These are phyloP conservation scores for Pitangus sulphuratus DNA, from an alignment of 2,797 vertebrate genomes.

Conservation along the genomic window DNA sequence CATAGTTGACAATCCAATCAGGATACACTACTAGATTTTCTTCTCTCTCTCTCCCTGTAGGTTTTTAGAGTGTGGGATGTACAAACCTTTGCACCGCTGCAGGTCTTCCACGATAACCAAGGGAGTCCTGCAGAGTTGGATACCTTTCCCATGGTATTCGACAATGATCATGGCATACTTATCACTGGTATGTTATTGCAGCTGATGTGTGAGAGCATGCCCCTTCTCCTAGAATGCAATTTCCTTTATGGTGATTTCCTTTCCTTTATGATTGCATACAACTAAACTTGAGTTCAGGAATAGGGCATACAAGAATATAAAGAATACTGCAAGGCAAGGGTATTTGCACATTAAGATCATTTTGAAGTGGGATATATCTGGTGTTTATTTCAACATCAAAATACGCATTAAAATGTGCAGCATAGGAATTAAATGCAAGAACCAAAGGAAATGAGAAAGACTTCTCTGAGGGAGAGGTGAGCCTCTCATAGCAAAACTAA, in stretches of 20 bases:
- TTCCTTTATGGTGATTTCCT: background rate
- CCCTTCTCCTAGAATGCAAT: background rate
- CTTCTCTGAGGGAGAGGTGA: background rate
- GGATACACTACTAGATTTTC: background rate
- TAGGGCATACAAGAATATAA: background rate
- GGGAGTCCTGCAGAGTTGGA: slow-evolving; percentile 64
- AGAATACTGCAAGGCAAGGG: background rate
- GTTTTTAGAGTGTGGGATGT: slow-evolving; percentile 79
- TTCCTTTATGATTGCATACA: background rate
- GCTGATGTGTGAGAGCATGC: background rate
- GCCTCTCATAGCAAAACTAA: background rate
- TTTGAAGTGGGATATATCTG: background rate
- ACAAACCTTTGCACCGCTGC: slow-evolving; percentile 74
- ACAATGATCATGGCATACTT: slow-evolving; percentile 59
- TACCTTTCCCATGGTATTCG: slow-evolving; percentile 74
- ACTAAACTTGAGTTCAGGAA: background rate
- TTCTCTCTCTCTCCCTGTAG: slow-evolving; percentile 32
- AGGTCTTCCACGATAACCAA: slow-evolving; percentile 73
- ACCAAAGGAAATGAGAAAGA: background rate
- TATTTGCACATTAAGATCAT: background rate
- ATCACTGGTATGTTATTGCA: slow-evolving; percentile 59
- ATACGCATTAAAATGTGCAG: background rate
- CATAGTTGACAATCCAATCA: background rate
- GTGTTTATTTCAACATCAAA: background rate
- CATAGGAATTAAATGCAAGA: background rate